These are phyloP conservation scores for Picus viridis DNA, from an alignment of 2,797 vertebrate genomes.

Conservation along the genomic window DNA sequence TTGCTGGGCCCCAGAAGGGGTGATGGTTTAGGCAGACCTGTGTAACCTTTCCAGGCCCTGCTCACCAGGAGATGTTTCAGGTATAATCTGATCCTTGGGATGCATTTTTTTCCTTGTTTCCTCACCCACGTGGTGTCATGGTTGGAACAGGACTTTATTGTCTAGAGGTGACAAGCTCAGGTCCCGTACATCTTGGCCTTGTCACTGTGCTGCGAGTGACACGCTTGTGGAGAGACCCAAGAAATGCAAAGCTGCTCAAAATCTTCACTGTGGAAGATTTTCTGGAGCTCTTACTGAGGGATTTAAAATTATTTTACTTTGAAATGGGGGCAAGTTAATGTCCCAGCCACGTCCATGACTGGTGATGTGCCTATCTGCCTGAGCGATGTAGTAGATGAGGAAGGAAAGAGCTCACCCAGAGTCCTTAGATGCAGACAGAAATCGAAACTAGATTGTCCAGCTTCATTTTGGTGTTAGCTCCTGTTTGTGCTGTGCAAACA, in stretches of 20 bases:
- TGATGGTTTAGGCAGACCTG: neutral
- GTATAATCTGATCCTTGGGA: neutral
- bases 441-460: neutral
- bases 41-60: neutral
- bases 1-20: neutral
- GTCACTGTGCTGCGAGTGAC: neutral
- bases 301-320: neutral
- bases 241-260: neutral
- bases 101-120: neutral
- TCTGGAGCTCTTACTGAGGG: neutral
- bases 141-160: neutral
- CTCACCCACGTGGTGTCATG: neutral
- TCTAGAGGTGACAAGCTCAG: neutral
- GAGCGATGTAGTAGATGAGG: neutral
- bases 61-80: neutral
- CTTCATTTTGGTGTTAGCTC: neutral
- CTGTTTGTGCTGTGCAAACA: neutral
- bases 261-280: neutral
- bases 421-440: neutral
- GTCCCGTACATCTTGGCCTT: neutral
- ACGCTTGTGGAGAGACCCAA: neutral
- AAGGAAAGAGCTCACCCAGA: neutral
- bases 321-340: neutral
- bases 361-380: neutral
- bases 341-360: neutral